These are phyloP conservation scores for Conus canariensis DNA, from an alignment of 2,888 invertebrate species.

Conservation along the genomic window DNA sequence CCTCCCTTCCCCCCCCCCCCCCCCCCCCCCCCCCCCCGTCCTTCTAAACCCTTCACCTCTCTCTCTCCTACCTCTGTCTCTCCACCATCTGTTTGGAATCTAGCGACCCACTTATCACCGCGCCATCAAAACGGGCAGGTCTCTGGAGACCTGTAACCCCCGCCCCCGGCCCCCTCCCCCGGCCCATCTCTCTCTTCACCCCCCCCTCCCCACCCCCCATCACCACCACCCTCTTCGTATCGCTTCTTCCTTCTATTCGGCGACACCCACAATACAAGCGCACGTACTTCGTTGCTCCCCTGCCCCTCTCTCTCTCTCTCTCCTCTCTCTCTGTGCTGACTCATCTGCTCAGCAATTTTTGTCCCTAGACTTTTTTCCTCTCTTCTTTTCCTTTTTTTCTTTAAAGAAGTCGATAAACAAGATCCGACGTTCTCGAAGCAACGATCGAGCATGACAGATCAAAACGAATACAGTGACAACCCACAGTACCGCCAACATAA, in stretches of 20 bases:
- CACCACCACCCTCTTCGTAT: background rate
- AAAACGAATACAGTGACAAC: too few relatives aligned
- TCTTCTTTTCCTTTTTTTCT: too few relatives aligned
- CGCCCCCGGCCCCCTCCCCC: background rate
- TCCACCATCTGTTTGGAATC: constrained; percentile 39
- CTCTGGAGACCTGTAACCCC: background rate
- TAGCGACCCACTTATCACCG: constrained; percentile 38
- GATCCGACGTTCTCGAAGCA: too few relatives aligned
- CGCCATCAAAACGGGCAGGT: constrained; percentile 22
- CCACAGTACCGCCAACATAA: too few relatives aligned
- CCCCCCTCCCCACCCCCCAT: background rate
- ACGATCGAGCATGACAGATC: too few relatives aligned
- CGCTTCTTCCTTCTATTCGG: background rate
- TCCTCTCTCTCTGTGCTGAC: too few relatives aligned
- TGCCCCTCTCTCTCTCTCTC: too few relatives aligned
- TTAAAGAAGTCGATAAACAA: too few relatives aligned
- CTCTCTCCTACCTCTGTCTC: background rate
- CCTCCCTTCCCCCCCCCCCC: background rate
- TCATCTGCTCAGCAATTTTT: too few relatives aligned
- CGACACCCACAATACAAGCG: background rate
- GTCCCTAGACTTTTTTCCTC: too few relatives aligned
- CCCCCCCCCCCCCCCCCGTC: background rate
- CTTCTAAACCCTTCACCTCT: background rate
- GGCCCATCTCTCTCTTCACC: background rate
- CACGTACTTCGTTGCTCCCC: background rate